Evolutionary conservation across 2,113 vertebrate species (phyloP), one percentile per base, ranked within the genome.

Genomic region (Trichechus manatus): DNA sequence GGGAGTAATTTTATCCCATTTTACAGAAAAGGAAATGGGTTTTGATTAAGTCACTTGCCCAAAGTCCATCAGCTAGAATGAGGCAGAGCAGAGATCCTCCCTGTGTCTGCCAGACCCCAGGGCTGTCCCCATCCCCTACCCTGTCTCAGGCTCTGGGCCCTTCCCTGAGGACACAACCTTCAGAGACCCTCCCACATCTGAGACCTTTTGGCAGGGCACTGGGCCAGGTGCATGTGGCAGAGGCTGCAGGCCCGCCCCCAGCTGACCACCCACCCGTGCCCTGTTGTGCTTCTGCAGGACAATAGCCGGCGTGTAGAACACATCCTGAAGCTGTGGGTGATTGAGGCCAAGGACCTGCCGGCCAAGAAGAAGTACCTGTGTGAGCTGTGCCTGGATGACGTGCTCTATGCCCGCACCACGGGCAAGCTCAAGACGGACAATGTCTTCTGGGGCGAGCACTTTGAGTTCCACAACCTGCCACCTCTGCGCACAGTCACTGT

Each of bases 391-490:
- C 98, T 99, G 95, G 99, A 99, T 3, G 99, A 99, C 1, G 98
- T 99, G 64, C 99, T 99, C 50, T 99, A 99, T n/a, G 99, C 99
- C 97, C 99, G 99, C 97, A 99, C 99, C 97, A 99, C 99, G 77
- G 99, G 99, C 98, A 99, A 99, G 98, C 99, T 99, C 97, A 99
- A 99, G 98, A 99, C 99, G 3, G 99, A 99, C 98, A 99, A 99
- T 31, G 99, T 99, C 63, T 99, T 99, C 95, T 99, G 99, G 99
- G 99, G 99, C 33, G 99, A 99, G 98, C 99, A 99, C 99, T 99
- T 99, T 92, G 99, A 99, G 98, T 99, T 99, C 98, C 99, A 99
- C 93, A 99, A 99, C 99, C 99, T 99, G 97, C 99, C 99, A 0
- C 98, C 99, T 0, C 98, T 99, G 97, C 99, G 99, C 94, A 99